Evolutionary conservation across 30 jellyfish, hydroid and myxozoan genomes (phyloP).

Genomic region (Sanderia malayensis): DNA sequence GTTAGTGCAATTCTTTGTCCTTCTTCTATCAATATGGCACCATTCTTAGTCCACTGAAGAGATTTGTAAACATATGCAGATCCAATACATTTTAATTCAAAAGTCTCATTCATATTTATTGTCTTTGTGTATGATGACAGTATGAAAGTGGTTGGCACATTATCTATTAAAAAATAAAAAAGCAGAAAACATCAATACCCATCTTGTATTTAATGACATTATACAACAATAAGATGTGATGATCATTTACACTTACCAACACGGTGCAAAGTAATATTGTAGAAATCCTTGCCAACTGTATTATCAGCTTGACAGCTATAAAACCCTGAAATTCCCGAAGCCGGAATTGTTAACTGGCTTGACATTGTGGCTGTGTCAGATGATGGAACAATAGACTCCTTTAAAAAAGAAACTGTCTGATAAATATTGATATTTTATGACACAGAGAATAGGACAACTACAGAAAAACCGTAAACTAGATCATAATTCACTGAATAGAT

Average conservation of each 20-base stretch:
- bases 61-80: constrained; percentile 5
- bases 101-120: constrained; percentile 31
- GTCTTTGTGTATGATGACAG: constrained; percentile 3
- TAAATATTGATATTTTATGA: neutral
- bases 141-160: constrained; percentile 16
- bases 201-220: too few species aligned
- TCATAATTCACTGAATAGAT: too few species aligned
- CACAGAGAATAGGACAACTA: neutral
- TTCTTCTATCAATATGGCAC: neutral
- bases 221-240: too few species aligned
- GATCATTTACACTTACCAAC: too few species aligned
- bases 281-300: constrained; percentile 30
- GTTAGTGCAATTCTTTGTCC: neutral
- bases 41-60: constrained; percentile 54
- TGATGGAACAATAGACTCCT: constrained; percentile 38
- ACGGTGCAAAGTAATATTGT: constrained; percentile 42
- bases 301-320: constrained; percentile 67
- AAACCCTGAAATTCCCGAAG: constrained; percentile 41
- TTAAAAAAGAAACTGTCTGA: neutral
- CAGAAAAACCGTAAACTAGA: too few species aligned
- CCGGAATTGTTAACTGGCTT: constrained; percentile 34
- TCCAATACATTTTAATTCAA: constrained; percentile 28
- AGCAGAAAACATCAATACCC: too few species aligned
- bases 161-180: constrained; percentile 41
- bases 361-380: constrained; percentile 19